Percentiles rank a stretch among this genome's conserved stretches.
Evolutionary conservation across 2,888 invertebrate species (phyloP).

Genomic region (Malthinus seriepunctatus): DNA sequence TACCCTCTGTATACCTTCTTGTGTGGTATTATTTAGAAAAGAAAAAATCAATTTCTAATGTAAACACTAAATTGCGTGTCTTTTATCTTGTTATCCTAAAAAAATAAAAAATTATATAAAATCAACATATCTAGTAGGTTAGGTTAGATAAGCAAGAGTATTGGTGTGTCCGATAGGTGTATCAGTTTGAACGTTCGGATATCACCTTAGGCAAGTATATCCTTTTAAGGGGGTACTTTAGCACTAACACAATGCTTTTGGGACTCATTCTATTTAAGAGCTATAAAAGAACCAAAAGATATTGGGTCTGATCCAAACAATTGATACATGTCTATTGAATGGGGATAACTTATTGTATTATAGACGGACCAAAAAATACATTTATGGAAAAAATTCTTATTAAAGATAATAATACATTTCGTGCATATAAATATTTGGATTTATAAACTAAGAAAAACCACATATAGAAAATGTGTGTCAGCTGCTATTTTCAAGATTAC

Average conservation of each 20-base stretch:
- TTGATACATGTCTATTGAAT: too few species aligned
- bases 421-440: too few species aligned
- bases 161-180: slow-evolving; percentile 33
- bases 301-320: slow-evolving; percentile 17
- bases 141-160: slow-evolving; percentile 34
- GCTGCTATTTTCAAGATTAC: slow-evolving; percentile 33
- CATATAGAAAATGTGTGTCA: slow-evolving; percentile 21
- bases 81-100: slow-evolving; percentile 30
- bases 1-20: slow-evolving; percentile 12
- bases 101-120: slow-evolving; percentile 30
- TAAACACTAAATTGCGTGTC: slow-evolving; percentile 24
- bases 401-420: too few species aligned
- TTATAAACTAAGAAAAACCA: neutral
- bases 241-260: slow-evolving; percentile 29
- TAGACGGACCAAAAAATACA: too few species aligned
- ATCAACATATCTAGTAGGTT: slow-evolving; percentile 31
- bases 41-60: slow-evolving; percentile 31
- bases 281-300: slow-evolving; percentile 31
- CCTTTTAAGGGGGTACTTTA: slow-evolving; percentile 34
- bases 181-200: slow-evolving; percentile 35
- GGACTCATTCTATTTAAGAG: slow-evolving; percentile 28
- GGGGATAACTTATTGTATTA: too few species aligned
- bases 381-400: too few species aligned
- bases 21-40: slow-evolving; percentile 23
- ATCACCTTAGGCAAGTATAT: slow-evolving; percentile 33